Base-by-base conservation (phyloP, 2,797 vertebrate genomes). In the Sylvilagus floridanus region DNA sequence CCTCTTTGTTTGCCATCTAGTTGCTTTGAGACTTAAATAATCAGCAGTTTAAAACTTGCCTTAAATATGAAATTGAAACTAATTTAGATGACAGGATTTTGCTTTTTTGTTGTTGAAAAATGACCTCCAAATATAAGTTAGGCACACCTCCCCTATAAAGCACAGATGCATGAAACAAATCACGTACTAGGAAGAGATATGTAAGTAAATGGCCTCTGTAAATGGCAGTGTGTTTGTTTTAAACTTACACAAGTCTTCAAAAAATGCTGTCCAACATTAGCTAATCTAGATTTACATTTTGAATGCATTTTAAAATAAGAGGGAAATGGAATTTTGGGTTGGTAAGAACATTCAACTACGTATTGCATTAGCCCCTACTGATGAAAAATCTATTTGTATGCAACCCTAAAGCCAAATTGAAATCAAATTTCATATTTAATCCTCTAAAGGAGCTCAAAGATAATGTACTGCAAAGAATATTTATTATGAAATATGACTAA, bases 351-450 rank as follows among this genome's bases (percentile, higher is more conserved):
- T 10, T 92, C 11, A 42, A 14, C 21, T 65, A 5, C 57, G 3
- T 6, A 94, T 22, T 47, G 12, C 54, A 60, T 1, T 87, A 94
- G 78, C 78, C 35, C 30, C 52, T n/a, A 54, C 26, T 4, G 8
- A 87, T 90, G 62, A 14, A 92, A n/a, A 92, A n/a, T 4, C 3
- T 30, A 8, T 92, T 95, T 93, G 72, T 83, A 52, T 89, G 42
- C 24, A 94, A 57, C 47, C 28, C 7, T 88, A 28, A 79, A 93
- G 47, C 82, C 26, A 68, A 14, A 65, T 12, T 79, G 22, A 54
- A 84, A 88, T 71, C 3, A 88, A 88, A 93, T 85, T 75, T 94
- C 30, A 68, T 54, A 60, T n/a, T 37, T 93, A 94, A 91, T 84
- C 2, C 5, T 91, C 63, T 75, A 24, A 90, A 92, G 75, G 30